phyloP scores from a whole-genome alignment of 2,888 invertebrate species.

The Meghimatium bilineatum region DNA sequence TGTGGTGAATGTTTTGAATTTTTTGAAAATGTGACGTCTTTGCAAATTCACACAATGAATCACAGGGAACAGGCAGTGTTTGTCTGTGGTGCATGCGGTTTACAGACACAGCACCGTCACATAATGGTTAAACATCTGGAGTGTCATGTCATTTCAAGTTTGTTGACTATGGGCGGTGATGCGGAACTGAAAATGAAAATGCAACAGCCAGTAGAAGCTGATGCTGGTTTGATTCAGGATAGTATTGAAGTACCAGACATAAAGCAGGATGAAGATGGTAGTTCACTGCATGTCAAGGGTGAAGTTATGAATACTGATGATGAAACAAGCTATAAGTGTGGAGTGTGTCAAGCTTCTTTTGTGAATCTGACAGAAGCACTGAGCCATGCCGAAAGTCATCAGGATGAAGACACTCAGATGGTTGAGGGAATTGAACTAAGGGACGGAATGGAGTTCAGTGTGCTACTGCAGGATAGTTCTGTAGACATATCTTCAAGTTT shows the following conservation, averaged over 20 bases:
- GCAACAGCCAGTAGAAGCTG: constrained; percentile 34
- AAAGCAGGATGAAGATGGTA: constrained; percentile 1
- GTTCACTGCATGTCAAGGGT: constrained; percentile 1
- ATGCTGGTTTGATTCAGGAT: constrained; percentile 28
- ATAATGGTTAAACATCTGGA: constrained; percentile 49
- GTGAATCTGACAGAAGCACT: constrained; percentile 44
- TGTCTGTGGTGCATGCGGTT: constrained; percentile 48
- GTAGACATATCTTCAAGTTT: constrained; percentile 6
- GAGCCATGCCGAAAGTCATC: constrained; percentile 36
- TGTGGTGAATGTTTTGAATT: constrained; percentile 51
- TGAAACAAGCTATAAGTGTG: constrained; percentile 45
- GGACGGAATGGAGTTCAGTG: constrained; percentile 40
- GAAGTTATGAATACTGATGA: constrained; percentile 1
- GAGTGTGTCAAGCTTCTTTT: constrained; percentile 43
- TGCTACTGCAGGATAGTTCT: constrained; percentile 30
- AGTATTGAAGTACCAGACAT: constrained; percentile 4
- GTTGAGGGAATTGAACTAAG: constrained; percentile 27
- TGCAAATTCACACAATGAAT: constrained; percentile 42
- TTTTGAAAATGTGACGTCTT: constrained; percentile 42
- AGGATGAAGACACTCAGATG: constrained; percentile 37
- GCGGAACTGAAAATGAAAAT: neutral
- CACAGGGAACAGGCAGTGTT: constrained; percentile 44
- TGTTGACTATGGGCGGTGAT: constrained; percentile 20
- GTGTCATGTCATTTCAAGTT: constrained; percentile 44
- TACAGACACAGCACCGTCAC: constrained; percentile 47